phyloP scores from a whole-genome alignment of 2,113 vertebrate genomes.

The Sclerurus mexicanus region DNA sequence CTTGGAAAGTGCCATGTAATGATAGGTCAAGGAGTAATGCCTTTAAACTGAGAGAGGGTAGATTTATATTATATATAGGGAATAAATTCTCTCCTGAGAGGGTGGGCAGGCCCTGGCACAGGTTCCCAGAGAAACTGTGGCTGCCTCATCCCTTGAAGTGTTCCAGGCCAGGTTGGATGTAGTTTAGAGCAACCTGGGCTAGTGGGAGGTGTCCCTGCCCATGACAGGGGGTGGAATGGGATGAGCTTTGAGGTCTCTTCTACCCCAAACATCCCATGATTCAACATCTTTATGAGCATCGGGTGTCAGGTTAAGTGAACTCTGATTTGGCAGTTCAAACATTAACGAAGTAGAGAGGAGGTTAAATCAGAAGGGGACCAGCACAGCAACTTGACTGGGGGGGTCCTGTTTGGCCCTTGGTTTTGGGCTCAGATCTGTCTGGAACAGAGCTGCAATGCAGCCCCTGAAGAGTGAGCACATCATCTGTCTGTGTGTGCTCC shows the following conservation, averaged over 20 bases:
- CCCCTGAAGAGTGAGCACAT: background rate
- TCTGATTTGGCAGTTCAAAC: background rate
- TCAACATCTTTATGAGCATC: background rate
- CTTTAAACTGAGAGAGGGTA: background rate
- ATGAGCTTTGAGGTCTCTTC: background rate
- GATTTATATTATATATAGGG: background rate
- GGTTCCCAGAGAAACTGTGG: background rate
- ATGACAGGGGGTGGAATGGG: background rate
- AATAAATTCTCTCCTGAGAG: background rate
- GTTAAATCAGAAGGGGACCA: background rate
- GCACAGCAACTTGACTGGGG: background rate
- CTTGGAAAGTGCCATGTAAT: background rate
- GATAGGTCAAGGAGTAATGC: background rate
- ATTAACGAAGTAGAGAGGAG: background rate
- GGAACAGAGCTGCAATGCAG: background rate
- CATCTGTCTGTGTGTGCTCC: background rate
- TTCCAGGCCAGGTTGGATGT: fast-evolving
- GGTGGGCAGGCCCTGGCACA: background rate
- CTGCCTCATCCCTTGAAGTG: background rate
- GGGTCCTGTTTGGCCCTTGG: background rate
- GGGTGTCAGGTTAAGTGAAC: background rate
- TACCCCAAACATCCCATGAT: background rate
- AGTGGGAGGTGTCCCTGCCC: background rate
- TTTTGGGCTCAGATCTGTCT: background rate
- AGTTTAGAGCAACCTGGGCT: fast-evolving